Evolutionary conservation across 2,888 invertebrate genomes (phyloP).

Genomic region (Sphaerophoria rueppellii): DNA sequence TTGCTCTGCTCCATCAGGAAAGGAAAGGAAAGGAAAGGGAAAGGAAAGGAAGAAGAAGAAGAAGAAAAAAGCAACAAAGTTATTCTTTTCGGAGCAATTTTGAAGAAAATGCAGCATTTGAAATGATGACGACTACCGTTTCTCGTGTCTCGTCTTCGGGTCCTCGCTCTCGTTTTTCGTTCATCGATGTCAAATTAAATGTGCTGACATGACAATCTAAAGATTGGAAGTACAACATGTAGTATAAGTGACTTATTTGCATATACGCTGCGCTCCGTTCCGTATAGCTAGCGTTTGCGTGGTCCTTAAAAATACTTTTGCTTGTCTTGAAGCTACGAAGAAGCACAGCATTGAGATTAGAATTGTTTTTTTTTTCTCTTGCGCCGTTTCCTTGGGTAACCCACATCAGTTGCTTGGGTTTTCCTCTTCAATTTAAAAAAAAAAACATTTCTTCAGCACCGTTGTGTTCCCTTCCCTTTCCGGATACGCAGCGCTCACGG

Average conservation of each 20-base stretch:
- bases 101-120: constrained; percentile 47
- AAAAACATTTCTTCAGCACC: not conserved
- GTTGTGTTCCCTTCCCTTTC: constrained; percentile 10
- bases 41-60: not conserved
- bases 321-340: constrained; percentile 31
- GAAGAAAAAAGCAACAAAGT: constrained; percentile 12
- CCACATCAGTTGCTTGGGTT: not conserved
- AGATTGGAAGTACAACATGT: constrained; percentile 60
- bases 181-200: constrained; percentile 72
- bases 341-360: constrained; percentile 66
- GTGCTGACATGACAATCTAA: constrained; percentile 72
- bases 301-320: constrained; percentile 43
- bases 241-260: constrained; percentile 70
- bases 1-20: too few species aligned
- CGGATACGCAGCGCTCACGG: constrained; percentile 11
- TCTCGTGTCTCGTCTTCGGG: not conserved
- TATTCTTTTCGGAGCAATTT: constrained; percentile 2
- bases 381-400: not conserved
- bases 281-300: constrained; percentile 17
- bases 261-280: constrained; percentile 41
- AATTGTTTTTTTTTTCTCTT: constrained; percentile 38
- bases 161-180: constrained; percentile 14
- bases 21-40: too few species aligned
- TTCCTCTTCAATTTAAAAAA: constrained; percentile 24
- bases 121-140: not conserved